phyloP scores from a whole-genome alignment of 64 coral and sea anemone genomes.

The Exaiptasia diaphana region DNA sequence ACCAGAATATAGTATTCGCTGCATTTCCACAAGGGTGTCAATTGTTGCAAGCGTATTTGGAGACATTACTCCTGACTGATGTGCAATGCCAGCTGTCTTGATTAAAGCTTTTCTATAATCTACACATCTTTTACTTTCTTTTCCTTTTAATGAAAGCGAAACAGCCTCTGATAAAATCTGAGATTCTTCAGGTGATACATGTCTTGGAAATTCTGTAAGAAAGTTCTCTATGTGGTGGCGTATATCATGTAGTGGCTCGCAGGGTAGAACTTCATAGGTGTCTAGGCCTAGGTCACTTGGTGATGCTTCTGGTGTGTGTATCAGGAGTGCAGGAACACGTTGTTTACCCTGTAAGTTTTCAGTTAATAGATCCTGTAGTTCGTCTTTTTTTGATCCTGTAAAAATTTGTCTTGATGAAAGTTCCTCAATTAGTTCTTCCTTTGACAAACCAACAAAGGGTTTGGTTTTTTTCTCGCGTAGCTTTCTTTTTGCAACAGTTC shows the following conservation, averaged over 20 bases:
- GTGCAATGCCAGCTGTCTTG: constrained; percentile 23
- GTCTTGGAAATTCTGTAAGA: constrained; percentile 42
- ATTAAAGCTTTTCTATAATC: constrained; percentile 17
- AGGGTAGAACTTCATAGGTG: constrained; percentile 56
- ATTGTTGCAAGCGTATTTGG: neutral
- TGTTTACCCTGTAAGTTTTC: constrained; percentile 30
- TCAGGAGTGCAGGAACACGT: constrained; percentile 38
- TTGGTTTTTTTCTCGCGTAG: constrained; percentile 7
- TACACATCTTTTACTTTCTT: constrained; percentile 2
- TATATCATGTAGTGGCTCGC: constrained; percentile 60
- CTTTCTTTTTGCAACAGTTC: constrained; percentile 20
- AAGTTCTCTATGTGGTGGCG: constrained; percentile 58
- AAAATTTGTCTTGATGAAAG: constrained; percentile 16
- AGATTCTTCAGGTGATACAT: constrained; percentile 26
- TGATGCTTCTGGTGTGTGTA: constrained; percentile 11
- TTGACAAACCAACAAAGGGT: neutral
- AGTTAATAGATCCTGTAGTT: constrained; percentile 33
- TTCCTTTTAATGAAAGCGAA: neutral
- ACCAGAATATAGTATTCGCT: constrained; percentile 11
- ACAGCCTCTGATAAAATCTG: constrained; percentile 7
- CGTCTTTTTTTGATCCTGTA: constrained; percentile 16
- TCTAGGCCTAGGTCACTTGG: neutral
- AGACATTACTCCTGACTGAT: constrained; percentile 8
- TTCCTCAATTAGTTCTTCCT: constrained; percentile 16
- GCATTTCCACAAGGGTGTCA: constrained; percentile 53